Evolutionary conservation across 2,113 vertebrate genomes (phyloP), one percentile per base, ranked within the genome.

Genomic region (Hydrolagus affinis): DNA sequence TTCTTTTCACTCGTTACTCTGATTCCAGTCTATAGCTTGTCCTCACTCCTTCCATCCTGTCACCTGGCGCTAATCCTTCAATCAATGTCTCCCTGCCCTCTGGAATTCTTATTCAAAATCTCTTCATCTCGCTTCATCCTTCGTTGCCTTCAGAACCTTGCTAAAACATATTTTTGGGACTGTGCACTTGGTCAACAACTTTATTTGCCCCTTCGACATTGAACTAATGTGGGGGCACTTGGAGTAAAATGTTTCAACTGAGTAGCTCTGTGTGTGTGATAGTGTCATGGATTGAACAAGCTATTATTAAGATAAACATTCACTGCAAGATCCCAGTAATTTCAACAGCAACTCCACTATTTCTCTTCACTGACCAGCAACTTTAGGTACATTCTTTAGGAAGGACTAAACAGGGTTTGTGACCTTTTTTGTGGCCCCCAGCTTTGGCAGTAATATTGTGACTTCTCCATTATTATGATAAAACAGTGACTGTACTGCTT

Each of bases 401-500:
- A 60, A 60, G 14, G 32, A 8, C n/a, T 4, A 60, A 88, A 89
- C 86, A 88, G 85, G 56, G 17, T 74, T 59, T 86, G 77, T 64
- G 44, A 73, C 73, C 25, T 69, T 74, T n/a, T 23, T 56, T 19
- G 69, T 73, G 68, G 59, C 28, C n/a, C 23, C 12, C 59, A 11
- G 44, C 87, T 88, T 85, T 87, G 89, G 87, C 88, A 88, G 86
- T 28, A 71, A 86, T 0, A 70, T 60, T 75, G 86, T 70, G 70
- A 64, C 44, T 68, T 86, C 88, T 74, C 85, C 87, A 87, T 90
- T 87, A 86, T 90, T 90, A 91, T 60, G 90, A 59, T 0, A 21
- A 86, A 87, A 76, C 89, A 88, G 85, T 85, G 86, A 90, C 90
- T 89, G 89, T 87, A 86, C 87, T 88, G 78, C 23, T 75, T 88